Percentiles rank a stretch among this genome's conserved stretches.
Evolutionary conservation across 2,797 vertebrate genomes (phyloP).

Genomic region (Liasis olivaceus): DNA sequence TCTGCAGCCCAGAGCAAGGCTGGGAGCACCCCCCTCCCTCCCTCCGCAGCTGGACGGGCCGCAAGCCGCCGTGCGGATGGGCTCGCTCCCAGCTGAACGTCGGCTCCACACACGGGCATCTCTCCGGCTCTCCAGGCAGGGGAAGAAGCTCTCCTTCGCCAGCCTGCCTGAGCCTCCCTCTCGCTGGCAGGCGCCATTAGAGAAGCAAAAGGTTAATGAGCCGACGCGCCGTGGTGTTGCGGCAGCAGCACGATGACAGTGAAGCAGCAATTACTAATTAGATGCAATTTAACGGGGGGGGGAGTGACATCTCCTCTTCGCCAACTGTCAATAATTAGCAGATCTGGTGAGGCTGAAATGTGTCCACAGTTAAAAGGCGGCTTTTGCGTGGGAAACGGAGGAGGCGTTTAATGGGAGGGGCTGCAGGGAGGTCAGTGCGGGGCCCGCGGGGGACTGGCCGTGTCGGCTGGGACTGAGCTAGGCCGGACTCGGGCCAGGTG

Average conservation of each 20-base stretch:
- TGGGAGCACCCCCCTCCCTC: neutral
- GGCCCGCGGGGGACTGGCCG: neutral
- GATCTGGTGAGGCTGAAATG: slow-evolving; percentile 82
- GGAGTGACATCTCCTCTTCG: slow-evolving; percentile 85
- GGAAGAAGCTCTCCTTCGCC: slow-evolving; percentile 68
- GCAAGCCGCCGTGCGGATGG: neutral
- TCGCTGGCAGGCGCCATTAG: slow-evolving; percentile 80
- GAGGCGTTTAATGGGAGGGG: slow-evolving; percentile 62
- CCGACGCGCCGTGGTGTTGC: slow-evolving; percentile 76
- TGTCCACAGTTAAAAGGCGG: slow-evolving; percentile 81
- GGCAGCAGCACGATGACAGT: slow-evolving; percentile 77
- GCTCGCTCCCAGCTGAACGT: slow-evolving; percentile 29
- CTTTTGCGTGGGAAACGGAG: slow-evolving; percentile 60
- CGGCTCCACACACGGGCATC: slow-evolving; percentile 48
- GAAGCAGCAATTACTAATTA: slow-evolving; percentile 83
- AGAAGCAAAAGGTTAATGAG: slow-evolving; percentile 85
- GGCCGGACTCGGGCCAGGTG: neutral
- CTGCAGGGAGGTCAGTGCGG: slow-evolving; percentile 36
- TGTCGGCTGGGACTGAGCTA: neutral
- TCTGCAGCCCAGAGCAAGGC: neutral
- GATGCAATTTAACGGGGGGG: slow-evolving; percentile 86
- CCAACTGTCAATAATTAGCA: slow-evolving; percentile 88
- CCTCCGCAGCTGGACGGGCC: fast-evolving
- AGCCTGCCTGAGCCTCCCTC: slow-evolving; percentile 81
- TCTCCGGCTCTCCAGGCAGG: slow-evolving; percentile 68